Conservation (phyloP, 2,888 invertebrate genomes). For the Catocala fraxini region DNA sequence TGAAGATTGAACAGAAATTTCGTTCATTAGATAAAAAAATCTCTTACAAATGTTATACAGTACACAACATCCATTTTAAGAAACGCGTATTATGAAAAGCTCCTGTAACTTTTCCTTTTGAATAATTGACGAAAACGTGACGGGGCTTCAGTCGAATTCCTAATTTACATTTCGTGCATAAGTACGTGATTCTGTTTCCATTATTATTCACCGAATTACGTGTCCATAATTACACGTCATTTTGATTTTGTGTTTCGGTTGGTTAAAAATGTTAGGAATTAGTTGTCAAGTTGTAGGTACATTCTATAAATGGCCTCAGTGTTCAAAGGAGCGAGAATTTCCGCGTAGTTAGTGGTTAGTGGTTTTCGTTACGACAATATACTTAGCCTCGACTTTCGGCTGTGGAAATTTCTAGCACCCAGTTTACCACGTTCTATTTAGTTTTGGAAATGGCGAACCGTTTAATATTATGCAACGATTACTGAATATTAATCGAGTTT, state of each 20-base stretch:
- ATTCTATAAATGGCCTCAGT: constrained; percentile 55
- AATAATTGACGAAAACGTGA: constrained; percentile 52
- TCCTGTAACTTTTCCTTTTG: constrained; percentile 44
- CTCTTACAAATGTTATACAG: not conserved
- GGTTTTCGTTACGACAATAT: constrained; percentile 65
- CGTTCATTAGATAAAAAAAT: too few species aligned
- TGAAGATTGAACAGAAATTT: not conserved
- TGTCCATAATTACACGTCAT: constrained; percentile 57
- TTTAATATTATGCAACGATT: constrained; percentile 22
- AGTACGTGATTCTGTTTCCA: constrained; percentile 53
- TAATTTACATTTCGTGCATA: constrained; percentile 64
- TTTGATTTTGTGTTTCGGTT: constrained; percentile 50
- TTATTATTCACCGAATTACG: constrained; percentile 54
- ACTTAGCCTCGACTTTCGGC: constrained; percentile 42
- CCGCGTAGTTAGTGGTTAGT: constrained; percentile 70
- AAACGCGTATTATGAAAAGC: constrained; percentile 31
- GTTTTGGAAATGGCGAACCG: constrained; percentile 14
- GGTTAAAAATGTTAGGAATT: constrained; percentile 52
- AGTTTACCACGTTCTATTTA: constrained; percentile 30
- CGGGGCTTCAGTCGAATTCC: constrained; percentile 40
- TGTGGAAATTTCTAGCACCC: constrained; percentile 38
- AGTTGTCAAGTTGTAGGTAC: constrained; percentile 43
- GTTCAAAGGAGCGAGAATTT: constrained; percentile 58
- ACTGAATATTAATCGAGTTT: constrained; percentile 28
- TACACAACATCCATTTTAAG: constrained; percentile 9